Conservation (phyloP, 2,888 invertebrate species). For the Automeris io region DNA sequence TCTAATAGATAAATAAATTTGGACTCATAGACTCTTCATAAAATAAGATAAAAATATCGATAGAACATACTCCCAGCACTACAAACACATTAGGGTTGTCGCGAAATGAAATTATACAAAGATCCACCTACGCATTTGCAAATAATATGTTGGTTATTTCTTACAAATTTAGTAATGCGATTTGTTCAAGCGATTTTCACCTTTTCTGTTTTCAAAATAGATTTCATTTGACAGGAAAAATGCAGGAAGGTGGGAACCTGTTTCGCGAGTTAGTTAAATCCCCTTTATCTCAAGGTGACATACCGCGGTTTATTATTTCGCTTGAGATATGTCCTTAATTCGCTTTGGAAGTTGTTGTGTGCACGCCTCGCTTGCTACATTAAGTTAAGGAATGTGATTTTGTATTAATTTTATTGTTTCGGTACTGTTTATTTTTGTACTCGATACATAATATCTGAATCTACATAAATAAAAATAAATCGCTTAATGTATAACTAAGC, state of each 20-base stretch:
- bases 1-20: no score
- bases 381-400: constrained; percentile 7
- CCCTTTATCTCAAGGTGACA: constrained; percentile 72
- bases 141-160: constrained; percentile 64
- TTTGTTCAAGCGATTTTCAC: constrained; percentile 11
- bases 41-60: constrained; percentile 18
- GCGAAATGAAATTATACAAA: constrained; percentile 68
- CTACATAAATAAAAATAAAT: no score
- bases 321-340: constrained; percentile 55
- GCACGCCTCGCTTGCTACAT: constrained; percentile 9
- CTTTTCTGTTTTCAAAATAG: constrained; percentile 16
- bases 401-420: constrained; percentile 5
- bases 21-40: background rate
- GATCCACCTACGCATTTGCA: constrained; percentile 61
- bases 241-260: constrained; percentile 35
- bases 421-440: no score
- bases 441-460: no score
- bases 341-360: constrained; percentile 17
- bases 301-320: constrained; percentile 65
- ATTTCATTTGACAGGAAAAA: constrained; percentile 1
- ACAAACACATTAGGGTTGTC: constrained; percentile 54
- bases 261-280: constrained; percentile 56
- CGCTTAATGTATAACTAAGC: no score
- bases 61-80: constrained; percentile 30
- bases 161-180: constrained; percentile 22